phyloP scores from a whole-genome alignment of 2,113 vertebrate genomes.

The Larimichthys polyactis region DNA sequence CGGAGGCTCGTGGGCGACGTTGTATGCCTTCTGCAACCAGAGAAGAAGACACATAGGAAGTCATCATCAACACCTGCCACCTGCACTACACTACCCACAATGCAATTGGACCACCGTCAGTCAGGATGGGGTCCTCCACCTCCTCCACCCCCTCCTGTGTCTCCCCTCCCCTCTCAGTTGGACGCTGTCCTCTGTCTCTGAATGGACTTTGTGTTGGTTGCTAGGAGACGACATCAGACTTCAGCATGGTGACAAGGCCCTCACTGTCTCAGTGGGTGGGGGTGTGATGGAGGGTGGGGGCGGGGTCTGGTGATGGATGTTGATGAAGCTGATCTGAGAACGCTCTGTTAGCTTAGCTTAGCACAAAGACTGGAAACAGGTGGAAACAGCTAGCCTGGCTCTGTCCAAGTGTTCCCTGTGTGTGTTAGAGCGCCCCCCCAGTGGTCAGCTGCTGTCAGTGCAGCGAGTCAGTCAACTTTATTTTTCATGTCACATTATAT shows the following conservation, averaged over 20 bases:
- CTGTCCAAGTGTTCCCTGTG: too few species aligned
- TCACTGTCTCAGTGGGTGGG: conserved; percentile 63
- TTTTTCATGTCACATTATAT: too few species aligned
- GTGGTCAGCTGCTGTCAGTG: too few species aligned
- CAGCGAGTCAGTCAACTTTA: too few species aligned
- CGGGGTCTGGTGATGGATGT: conserved; percentile 1
- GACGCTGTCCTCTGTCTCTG: conserved; percentile 72
- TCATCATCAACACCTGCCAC: too few species aligned
- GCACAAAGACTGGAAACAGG: not conserved
- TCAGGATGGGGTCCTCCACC: not conserved
- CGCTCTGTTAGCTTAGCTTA: not conserved
- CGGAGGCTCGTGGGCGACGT: conserved; percentile 58
- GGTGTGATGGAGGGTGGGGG: too few species aligned
- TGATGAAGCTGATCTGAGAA: conserved; percentile 25
- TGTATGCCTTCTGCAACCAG: conserved; percentile 64
- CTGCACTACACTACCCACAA: not conserved
- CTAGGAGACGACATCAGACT: conserved; percentile 86
- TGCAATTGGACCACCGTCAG: not conserved
- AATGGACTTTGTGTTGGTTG: conserved; percentile 85
- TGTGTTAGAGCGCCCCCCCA: too few species aligned
- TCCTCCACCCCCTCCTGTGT: too few species aligned
- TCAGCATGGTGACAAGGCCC: conserved; percentile 81
- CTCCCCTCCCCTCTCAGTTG: conserved; percentile 54
- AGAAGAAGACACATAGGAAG: not conserved
- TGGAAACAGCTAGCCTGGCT: not conserved